Base-by-base conservation (phyloP, 2,113 vertebrate genomes). In the Hippoglossus stenolepis region DNA sequence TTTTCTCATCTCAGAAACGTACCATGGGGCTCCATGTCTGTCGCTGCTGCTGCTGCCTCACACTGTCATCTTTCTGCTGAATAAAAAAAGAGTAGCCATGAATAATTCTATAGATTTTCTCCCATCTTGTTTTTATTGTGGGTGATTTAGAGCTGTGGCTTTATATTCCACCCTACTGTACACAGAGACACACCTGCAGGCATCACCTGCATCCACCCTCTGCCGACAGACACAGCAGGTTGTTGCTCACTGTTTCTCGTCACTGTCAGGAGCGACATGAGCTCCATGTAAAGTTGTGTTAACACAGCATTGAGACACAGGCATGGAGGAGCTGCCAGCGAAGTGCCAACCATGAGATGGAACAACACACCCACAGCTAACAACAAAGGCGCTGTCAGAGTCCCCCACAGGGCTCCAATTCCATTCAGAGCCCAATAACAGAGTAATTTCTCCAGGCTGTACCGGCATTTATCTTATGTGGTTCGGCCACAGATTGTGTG, bases 1-100 rank as follows among this genome's bases (percentile, higher is more conserved):
- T 85, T 85, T 76, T 86, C 26, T 85, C 78, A 31, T 89, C 86
- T 85, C 73, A 83, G 75, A 74, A 71, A 73, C 58, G 80, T 58
- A 64, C 51, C 75, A 58, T 31, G 43, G 76, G 59, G 53, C 24
- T 64, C 21, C 10, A 18, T 43, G 70, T 79, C 62, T 82, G 75
- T 21, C n/a, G 49, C 26, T 11, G 38, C 38, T 1, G 23, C 78
- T 1, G n/a, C 54, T n/a, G 24, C 78, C 73, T 72, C 54, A 24
- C 20, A 4, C 75, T 68, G 73, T 73, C 74, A 78, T 24, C 26
- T 40, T 20, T 51, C 26, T 54, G 26, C 56, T 59, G 14, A 38
- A 66, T 61, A 79, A 73, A 67, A 70, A 56, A 71, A 61, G 4
- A 65, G 0, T 14, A 65, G 10, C 66, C 24, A 79, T 80, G 80